These are phyloP conservation scores for Zalophus californianus DNA, from an alignment of 2,797 vertebrate genomes.

Conservation along the genomic window DNA sequence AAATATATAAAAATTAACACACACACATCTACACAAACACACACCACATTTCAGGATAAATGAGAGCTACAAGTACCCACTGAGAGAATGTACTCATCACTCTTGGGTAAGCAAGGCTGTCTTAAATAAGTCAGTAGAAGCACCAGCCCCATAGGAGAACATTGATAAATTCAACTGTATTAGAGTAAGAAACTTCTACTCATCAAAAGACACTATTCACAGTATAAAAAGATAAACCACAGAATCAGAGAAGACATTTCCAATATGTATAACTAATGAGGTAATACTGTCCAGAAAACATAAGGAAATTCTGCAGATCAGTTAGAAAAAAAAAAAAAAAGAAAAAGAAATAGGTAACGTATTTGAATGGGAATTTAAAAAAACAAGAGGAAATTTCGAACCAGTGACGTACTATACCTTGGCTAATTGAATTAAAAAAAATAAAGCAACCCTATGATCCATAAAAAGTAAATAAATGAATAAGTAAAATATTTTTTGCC, in stretches of 20 bases:
- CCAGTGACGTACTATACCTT: too few relatives aligned
- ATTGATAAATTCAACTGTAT: neutral
- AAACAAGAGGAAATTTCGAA: neutral
- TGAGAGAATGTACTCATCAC: too few relatives aligned
- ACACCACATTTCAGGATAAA: neutral
- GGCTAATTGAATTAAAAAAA: too few relatives aligned
- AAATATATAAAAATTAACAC: neutral
- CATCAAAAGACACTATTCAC: neutral
- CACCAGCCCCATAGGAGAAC: neutral
- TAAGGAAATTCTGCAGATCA: neutral
- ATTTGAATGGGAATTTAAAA: neutral
- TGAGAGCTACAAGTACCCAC: too few relatives aligned
- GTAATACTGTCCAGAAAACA: neutral
- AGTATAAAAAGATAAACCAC: neutral
- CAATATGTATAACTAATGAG: neutral
- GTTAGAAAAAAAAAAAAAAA: neutral
- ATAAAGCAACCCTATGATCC: too few relatives aligned
- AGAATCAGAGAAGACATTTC: neutral
- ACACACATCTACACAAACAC: neutral
- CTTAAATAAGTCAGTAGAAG: too few relatives aligned
- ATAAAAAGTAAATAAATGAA: too few relatives aligned
- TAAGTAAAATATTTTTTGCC: too few relatives aligned
- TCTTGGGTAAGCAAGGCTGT: neutral
- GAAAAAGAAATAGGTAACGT: neutral
- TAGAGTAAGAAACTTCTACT: neutral